Evolutionary conservation across 2,888 invertebrate species (phyloP).

Genomic region (Drosophila flavopinicola): DNA sequence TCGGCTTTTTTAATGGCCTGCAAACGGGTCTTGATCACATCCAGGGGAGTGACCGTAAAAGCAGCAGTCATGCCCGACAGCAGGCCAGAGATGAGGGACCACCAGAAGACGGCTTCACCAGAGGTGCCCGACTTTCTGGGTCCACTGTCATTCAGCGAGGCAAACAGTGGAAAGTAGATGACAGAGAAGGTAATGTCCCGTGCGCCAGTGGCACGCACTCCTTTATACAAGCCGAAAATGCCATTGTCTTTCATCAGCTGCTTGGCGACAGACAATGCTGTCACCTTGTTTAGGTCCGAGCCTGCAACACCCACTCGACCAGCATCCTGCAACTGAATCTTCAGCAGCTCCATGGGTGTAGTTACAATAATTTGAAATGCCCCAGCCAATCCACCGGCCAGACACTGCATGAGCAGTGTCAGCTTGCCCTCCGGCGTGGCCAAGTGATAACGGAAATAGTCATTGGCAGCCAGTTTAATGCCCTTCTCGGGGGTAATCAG

Average conservation of each 20-base stretch:
- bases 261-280: constrained; percentile 91
- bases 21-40: constrained; percentile 98
- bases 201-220: constrained; percentile 94
- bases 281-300: constrained; percentile 87
- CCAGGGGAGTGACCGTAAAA: constrained; percentile 94
- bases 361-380: constrained; percentile 97
- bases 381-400: constrained; percentile 97
- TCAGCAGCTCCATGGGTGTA: constrained; percentile 98
- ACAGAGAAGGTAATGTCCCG: constrained; percentile 97
- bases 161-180: constrained; percentile 98
- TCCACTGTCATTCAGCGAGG: constrained; percentile 93
- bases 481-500: constrained; percentile 99
- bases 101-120: constrained; percentile 92
- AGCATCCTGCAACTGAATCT: constrained; percentile 98
- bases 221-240: constrained; percentile 95
- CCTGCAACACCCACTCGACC: constrained; percentile 91
- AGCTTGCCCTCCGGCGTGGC: constrained; percentile 88
- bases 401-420: constrained; percentile 92
- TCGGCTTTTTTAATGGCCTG: constrained; percentile 94
- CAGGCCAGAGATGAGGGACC: constrained; percentile 96
- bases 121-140: constrained; percentile 88
- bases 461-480: constrained; percentile 98
- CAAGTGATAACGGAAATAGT: constrained; percentile 94
- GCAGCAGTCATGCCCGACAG: constrained; percentile 93
- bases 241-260: constrained; percentile 92